Base-by-base conservation (phyloP, 1,140 invertebrate genomes). In the Agraylea sexmaculata region DNA sequence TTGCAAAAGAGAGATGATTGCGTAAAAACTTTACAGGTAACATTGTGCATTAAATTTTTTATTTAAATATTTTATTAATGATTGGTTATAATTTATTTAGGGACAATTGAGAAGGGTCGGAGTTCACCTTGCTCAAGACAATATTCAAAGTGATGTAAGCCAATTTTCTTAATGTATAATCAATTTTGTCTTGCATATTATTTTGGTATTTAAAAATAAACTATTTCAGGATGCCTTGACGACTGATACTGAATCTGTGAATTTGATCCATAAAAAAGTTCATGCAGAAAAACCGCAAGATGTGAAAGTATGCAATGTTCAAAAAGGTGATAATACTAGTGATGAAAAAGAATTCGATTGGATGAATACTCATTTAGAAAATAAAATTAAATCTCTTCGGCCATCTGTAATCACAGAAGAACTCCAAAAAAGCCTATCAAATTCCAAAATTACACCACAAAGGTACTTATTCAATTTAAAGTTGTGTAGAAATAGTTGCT, bases 181-280 rank as follows among this genome's bases (percentile, higher is more conserved):
- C n/a, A n/a, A n/a, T n/a, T n/a, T n/a, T n/a, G n/a, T n/a, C n/a
- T n/a, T n/a, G n/a, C n/a, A n/a, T n/a, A n/a, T n/a, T n/a, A n/a
- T n/a, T n/a, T n/a, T n/a, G n/a, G n/a, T n/a, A n/a, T n/a, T n/a
- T n/a, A n/a, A n/a, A n/a, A n/a, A n/a, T n/a, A n/a, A n/a, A n/a
- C n/a, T n/a, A n/a, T n/a, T n/a, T n/a, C n/a, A n/a, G n/a, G n/a
- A n/a, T 35, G 51, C 50, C 11, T 57, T 60, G 25, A 40, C 32
- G 10, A 30, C 57, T 27, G 59, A 59, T 59, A 60, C 53, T 43
- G 23, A 34, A 40, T 29, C 25, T 19, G 17, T 34, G 27, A 41
- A 33, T 29, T 19, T 36, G 4, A 37, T 30, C 42, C 19, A 37
- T 39, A 16, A 32, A 42, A 20, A 42, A 29, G 12, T 28, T 28